A percentile compares a stretch with the other conserved stretches of the same genome.
These are phyloP conservation scores for Drymonia ruficornis DNA, from an alignment of 2,888 invertebrate genomes.

Conservation along the genomic window DNA sequence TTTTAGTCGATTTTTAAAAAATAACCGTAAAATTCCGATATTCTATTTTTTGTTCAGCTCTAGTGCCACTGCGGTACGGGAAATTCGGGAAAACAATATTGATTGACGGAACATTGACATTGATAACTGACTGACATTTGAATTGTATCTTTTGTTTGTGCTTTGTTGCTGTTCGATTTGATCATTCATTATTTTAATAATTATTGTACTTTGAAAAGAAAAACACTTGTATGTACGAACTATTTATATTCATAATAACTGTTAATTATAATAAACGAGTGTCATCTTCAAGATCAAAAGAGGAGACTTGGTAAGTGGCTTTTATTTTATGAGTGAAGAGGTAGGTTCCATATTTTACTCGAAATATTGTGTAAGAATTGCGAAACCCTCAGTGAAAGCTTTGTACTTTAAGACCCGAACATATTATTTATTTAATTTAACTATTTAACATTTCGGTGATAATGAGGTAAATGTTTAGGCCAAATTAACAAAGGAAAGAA, in stretches of 20 bases:
- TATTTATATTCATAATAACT: too few relatives aligned
- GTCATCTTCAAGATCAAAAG: not conserved
- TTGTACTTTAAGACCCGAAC: not conserved
- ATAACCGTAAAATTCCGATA: too few relatives aligned
- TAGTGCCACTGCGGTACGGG: too few relatives aligned
- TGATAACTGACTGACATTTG: not conserved
- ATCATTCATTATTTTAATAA: too few relatives aligned
- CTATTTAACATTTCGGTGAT: not conserved
- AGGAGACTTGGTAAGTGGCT: not conserved
- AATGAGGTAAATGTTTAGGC: not conserved
- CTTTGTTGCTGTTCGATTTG: conserved; percentile 17
- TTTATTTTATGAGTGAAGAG: not conserved
- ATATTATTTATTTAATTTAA: not conserved
- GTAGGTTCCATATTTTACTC: not conserved
- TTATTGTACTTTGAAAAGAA: too few relatives aligned
- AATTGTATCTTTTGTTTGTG: conserved; percentile 30
- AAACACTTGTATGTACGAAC: too few relatives aligned
- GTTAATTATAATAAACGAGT: too few relatives aligned
- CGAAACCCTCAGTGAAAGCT: not conserved
- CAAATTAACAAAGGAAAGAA: not conserved
- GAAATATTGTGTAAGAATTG: not conserved
- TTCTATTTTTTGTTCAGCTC: too few relatives aligned
- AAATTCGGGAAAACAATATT: conserved; percentile 25
- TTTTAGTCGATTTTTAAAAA: too few relatives aligned
- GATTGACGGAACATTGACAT: too few relatives aligned